Evolutionary conservation across 2,888 invertebrate genomes (phyloP).

Genomic region (Conchocele bisecta): DNA sequence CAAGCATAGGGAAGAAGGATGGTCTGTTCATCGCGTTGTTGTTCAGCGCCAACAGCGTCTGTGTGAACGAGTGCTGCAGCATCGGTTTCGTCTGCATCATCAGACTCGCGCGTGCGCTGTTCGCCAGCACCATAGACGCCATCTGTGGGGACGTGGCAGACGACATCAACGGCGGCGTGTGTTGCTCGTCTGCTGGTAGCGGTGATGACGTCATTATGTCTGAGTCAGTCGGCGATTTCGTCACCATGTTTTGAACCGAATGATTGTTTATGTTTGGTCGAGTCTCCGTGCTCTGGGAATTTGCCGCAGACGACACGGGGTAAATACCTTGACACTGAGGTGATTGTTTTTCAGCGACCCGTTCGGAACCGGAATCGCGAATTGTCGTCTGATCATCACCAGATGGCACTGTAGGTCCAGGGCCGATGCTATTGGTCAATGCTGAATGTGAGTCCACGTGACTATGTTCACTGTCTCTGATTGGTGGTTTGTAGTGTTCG

Average conservation of each 20-base stretch:
- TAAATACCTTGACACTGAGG: too few species aligned
- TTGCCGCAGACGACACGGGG: too few species aligned
- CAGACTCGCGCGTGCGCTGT: slow-evolving; percentile 45
- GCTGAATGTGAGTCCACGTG: too few species aligned
- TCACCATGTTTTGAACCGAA: slow-evolving; percentile 49
- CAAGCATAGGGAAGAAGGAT: slow-evolving; percentile 71
- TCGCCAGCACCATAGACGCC: slow-evolving; percentile 46
- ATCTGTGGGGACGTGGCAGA: slow-evolving; percentile 56
- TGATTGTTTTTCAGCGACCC: too few species aligned
- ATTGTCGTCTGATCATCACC: too few species aligned
- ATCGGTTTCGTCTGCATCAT: slow-evolving; percentile 58
- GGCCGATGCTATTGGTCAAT: too few species aligned
- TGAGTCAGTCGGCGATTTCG: slow-evolving; percentile 14
- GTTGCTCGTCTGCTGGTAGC: slow-evolving; percentile 30
- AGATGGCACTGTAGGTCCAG: too few species aligned
- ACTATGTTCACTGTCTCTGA: too few species aligned
- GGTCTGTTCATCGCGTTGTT: slow-evolving; percentile 71
- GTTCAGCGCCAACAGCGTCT: slow-evolving; percentile 71
- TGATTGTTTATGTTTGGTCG: too few species aligned
- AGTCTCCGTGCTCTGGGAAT: too few species aligned
- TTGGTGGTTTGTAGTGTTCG: too few species aligned
- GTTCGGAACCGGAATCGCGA: too few species aligned
- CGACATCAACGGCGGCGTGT: slow-evolving; percentile 31
- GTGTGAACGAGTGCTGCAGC: slow-evolving; percentile 71
- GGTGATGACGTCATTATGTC: slow-evolving; percentile 18